Percentiles rank a stretch among this genome's conserved stretches.
Evolutionary conservation across 2,888 invertebrate species (phyloP).

Genomic region (Anticlea derivata): DNA sequence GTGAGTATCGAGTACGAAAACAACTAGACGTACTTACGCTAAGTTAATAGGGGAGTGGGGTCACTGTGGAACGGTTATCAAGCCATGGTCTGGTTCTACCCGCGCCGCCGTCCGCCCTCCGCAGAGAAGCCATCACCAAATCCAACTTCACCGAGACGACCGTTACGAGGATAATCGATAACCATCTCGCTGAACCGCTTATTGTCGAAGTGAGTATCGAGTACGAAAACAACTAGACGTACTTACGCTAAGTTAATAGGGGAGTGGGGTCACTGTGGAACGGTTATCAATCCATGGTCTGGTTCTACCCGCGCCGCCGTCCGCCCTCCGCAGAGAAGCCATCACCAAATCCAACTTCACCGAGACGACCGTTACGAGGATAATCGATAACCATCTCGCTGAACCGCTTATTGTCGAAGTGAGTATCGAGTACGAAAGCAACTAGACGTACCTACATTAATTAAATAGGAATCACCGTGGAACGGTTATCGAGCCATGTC

Average conservation of each 20-base stretch:
- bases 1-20: constrained; percentile 73
- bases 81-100: constrained; percentile 88
- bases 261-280: constrained; percentile 92
- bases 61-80: constrained; percentile 89
- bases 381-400: constrained; percentile 95
- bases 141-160: constrained; percentile 97
- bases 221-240: not conserved
- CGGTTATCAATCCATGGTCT: constrained; percentile 85
- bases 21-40: not conserved
- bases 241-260: constrained; percentile 30
- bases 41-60: constrained; percentile 81
- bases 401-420: constrained; percentile 95
- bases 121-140: constrained; percentile 94
- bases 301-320: constrained; percentile 90
- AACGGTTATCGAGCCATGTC: constrained; percentile 85
- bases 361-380: constrained; percentile 96
- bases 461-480: constrained; percentile 88
- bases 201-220: constrained; percentile 90
- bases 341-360: constrained; percentile 98
- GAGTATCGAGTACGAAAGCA: constrained; percentile 45
- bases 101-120: constrained; percentile 85
- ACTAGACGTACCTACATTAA: not conserved
- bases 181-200: constrained; percentile 92
- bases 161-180: constrained; percentile 94
- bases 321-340: constrained; percentile 83